Conservation (phyloP, 92 coral and sea anemone genomes). For the Actinostola sp. region DNA sequence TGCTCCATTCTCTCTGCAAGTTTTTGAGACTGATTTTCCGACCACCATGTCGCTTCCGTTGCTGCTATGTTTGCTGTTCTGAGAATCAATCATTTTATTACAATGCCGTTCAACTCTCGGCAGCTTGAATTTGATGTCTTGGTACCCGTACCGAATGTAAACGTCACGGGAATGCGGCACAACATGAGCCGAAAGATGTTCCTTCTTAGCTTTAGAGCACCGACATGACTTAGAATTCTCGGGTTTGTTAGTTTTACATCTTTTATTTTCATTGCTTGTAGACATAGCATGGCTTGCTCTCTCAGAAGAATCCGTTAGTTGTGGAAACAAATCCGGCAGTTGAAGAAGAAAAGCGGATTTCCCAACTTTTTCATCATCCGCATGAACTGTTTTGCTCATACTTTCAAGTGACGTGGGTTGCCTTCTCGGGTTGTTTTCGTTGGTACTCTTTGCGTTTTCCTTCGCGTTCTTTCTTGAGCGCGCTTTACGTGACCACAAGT, state of each 20-base stretch:
- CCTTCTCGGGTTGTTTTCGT: not conserved
- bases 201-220: not conserved
- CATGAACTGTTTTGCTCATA: no score
- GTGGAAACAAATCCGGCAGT: no score
- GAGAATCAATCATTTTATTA: not conserved
- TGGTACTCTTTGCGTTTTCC: not conserved
- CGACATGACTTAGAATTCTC: no score
- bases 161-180: not conserved
- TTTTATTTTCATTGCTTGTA: no score
- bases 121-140: constrained; percentile 12
- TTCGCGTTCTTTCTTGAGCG: not conserved
- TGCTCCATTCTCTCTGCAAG: no score
- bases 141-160: constrained; percentile 10
- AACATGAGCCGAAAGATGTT: not conserved
- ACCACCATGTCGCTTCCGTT: not conserved
- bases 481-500: constrained; percentile 9
- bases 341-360: no score
- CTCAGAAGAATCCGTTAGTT: no score
- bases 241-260: no score
- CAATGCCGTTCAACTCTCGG: not conserved
- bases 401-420: not conserved
- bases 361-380: no score
- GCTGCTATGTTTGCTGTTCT: not conserved
- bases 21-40: no score
- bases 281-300: no score